Evolutionary conservation across 2,797 vertebrate species (phyloP), one percentile per base, ranked within the genome.

Genomic region (Pogonophryne albipinna): DNA sequence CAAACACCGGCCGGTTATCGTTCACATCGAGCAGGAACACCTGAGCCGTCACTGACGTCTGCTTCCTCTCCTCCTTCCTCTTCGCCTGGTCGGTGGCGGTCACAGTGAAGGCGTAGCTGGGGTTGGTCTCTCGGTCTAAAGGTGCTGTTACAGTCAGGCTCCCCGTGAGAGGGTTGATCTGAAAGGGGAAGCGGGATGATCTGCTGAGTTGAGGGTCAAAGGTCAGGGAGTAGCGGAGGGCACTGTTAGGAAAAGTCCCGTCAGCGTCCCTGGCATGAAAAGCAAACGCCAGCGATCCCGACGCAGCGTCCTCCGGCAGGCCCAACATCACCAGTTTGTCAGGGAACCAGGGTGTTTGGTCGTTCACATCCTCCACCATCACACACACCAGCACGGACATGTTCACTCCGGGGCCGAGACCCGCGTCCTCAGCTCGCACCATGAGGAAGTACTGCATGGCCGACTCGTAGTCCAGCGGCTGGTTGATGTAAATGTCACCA

Each of bases 191-290:
- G 10, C 72, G 78, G 1, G 80, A 49, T 0, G 79, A 68, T 4
- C 17, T 4, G 1, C 78, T 59, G 1, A 50, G 12, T 0, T 74
- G 64, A 13, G 72, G n/a, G 77, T 87, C 93, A 10, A 71, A 88
- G 79, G 90, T 90, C 60, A 98, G 76, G 12, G 91, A 91, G 91
- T 99, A 99, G 11, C 85, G 92, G 60, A 99, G 80, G 74, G 90
- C 95, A 23, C 96, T 97, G 91, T 98, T 97, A 8, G 90, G 55
- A 83, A 96, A 94, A 61, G 94, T 94, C 41, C 96, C 96, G 1
- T 99, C 98, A 0, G 90, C 95, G 1, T 99, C 98, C 73, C 93
- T 95, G 76, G 97, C 97, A 20, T 96, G 89, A 85, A 98, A 98
- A 4, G 94, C 93, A 13, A 96, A 94, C 3, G 95, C 94, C 46